Conservation (phyloP, 2,888 invertebrate species). For the Congeria kusceri region DNA sequence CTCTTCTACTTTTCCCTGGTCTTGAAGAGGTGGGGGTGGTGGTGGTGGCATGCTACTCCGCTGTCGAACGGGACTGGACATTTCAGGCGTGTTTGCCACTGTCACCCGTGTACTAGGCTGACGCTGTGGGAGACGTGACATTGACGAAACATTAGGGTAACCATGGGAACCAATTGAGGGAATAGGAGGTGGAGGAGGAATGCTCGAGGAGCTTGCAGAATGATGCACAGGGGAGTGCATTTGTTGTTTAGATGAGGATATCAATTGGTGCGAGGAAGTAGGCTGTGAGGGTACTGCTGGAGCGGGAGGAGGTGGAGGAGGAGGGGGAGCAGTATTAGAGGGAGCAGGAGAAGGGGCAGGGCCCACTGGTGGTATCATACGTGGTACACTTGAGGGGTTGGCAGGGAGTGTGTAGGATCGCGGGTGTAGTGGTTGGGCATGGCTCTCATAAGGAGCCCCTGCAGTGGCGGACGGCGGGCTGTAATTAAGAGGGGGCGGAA, state of each 20-base stretch:
- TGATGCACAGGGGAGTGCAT: conserved; percentile 6
- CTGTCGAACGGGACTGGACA: conserved; percentile 57
- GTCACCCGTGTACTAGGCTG: conserved; percentile 20
- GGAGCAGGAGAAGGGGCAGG: conserved; percentile 37
- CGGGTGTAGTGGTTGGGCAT: conserved; percentile 17
- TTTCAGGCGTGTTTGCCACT: conserved; percentile 26
- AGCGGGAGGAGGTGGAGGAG: conserved; percentile 58
- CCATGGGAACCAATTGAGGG: conserved; percentile 24
- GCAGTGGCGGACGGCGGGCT: conserved; percentile 16
- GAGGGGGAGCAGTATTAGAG: conserved; percentile 48
- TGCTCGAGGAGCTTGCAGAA: neutral
- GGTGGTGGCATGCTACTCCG: conserved; percentile 61
- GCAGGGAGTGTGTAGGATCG: conserved; percentile 46
- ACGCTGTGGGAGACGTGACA: conserved; percentile 53
- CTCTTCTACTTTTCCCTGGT: conserved; percentile 65
- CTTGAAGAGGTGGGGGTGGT: conserved; percentile 53
- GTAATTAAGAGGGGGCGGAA: conserved; percentile 51
- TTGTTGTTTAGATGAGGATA: too few species aligned
- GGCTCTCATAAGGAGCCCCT: neutral
- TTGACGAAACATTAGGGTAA: conserved; percentile 28
- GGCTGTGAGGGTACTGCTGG: conserved; percentile 41
- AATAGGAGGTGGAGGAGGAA: conserved; percentile 25
- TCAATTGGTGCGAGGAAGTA: conserved; percentile 12
- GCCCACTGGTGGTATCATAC: conserved; percentile 40
- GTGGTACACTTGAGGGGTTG: conserved; percentile 47